Base-by-base conservation (phyloP, 2,113 vertebrate genomes). In the Bolborhynchus lineola region DNA sequence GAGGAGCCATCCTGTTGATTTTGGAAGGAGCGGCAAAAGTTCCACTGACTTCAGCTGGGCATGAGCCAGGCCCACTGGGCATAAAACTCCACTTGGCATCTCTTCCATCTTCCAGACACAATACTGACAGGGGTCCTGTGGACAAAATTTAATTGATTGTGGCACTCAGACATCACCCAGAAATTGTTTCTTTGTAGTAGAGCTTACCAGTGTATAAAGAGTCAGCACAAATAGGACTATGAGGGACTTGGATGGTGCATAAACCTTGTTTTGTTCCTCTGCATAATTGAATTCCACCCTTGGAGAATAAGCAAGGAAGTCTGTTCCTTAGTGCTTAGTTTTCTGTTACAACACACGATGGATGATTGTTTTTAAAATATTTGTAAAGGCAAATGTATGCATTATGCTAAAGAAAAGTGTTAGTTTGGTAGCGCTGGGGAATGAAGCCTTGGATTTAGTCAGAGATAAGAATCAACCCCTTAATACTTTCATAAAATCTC, bases 21-120 rank as follows among this genome's bases (percentile, higher is more conserved):
- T 92, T 88, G 91, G 86, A 94, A 93, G 69, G 62, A 86, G 50
- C 57, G 57, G 88, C 65, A 80, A 28, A 96, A 93, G 82, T 93
- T 94, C 60, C 76, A 82, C 90, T 92, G 82, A 92, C 77, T 95
- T 93, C 88, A 96, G 77, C 62, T 90, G 82, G 90, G 79, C 42
- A 96, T 0, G 6, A 93, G 63, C 82, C 90, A 95, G 93, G 62
- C 57, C 72, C 88, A 93, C 11, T 52, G 69, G 88, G 80, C 76
- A 86, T 57, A 86, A 86, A 95, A 84, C 28, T 97, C 78, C 42
- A 70, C 42, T 86, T 47, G 6, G 90, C 85, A 92, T 87, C 53
- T 86, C 82, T 82, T 92, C 86, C 80, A 3, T 84, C 88, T 93
- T 92, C 57, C 37, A 69, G 20, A 63, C 31, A 81, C 86, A 89